Base-by-base conservation (phyloP, 2,797 vertebrate species). In the Enteromius treurensis region DNA sequence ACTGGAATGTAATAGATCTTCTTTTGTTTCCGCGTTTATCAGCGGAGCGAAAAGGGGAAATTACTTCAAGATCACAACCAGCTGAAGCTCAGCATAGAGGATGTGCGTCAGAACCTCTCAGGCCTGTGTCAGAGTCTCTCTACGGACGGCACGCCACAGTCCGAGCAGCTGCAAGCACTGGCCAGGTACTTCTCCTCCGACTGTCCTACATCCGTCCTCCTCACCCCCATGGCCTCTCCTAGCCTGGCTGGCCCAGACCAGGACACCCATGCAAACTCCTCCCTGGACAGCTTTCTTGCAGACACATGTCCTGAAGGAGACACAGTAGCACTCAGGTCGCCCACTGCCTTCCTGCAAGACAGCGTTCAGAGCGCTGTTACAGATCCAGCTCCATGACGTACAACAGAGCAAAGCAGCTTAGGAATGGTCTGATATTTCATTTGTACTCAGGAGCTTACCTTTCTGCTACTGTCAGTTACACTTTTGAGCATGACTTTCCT, bases 1-100 rank as follows among this genome's bases (percentile, higher is more conserved):
- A n/a, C 58, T 26, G 23, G 26, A 49, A 9, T 3, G 0, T 4
- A 73, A 51, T 68, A 74, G 2, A 81, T 21, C 58, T 67, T 70
- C 60, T 2, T 58, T 76, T n/a, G 83, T 34, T 53, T 76, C 58
- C 21, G 34, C 55, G 2, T 69, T 84, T 86, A 83, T 67, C 93
- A 99, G 98, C 96, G 94, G 93, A 92, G 83, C 19, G 96, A 99
- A 89, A 98, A 97, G 90, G 95, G 96, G 64, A 96, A 92, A 68
- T 92, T 99, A 85, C 84, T 97, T 88, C 95, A 95, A 87, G 97
- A 99, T 89, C 94, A 91, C 86, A 94, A 93, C 21, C 94, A 96
- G 87, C 96, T 99, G 85, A 90, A 97, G 91, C 94, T 95, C 23
- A 96, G 95, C 45, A 93, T 99, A 90, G 96, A 95, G 40, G 96